phyloP scores from a whole-genome alignment of 2,888 invertebrate species.

The Aspidiotus destructor region DNA sequence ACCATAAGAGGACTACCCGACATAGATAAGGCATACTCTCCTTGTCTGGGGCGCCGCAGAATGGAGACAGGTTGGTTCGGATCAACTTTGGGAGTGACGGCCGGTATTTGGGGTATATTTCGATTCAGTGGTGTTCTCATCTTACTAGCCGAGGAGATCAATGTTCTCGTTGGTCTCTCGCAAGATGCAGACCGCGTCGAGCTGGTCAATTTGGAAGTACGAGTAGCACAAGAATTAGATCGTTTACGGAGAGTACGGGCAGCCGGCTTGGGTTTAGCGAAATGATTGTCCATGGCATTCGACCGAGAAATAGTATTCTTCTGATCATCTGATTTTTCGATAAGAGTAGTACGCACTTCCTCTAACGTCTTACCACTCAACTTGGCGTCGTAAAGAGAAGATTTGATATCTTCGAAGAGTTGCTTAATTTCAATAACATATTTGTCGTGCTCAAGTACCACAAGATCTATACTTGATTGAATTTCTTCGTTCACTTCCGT shows the following conservation, averaged over 20 bases:
- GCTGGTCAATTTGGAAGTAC: slow-evolving; percentile 9
- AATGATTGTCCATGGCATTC: too few relatives aligned
- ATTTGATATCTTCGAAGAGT: neutral
- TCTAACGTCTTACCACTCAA: neutral
- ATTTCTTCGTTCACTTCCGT: slow-evolving; percentile 8
- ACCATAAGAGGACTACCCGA: slow-evolving; percentile 35
- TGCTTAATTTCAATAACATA: neutral
- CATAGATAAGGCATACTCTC: slow-evolving; percentile 34
- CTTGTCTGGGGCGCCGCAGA: slow-evolving; percentile 34
- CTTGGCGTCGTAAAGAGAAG: neutral
- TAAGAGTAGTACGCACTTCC: neutral
- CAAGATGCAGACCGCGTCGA: slow-evolving; percentile 11
- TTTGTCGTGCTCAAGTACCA: neutral
- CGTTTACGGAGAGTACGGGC: slow-evolving; percentile 19
- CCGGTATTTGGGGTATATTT: slow-evolving; percentile 13
- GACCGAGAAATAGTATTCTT: too few relatives aligned
- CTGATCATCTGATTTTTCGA: too few relatives aligned
- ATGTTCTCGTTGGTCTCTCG: slow-evolving; percentile 15
- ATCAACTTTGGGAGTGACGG: slow-evolving; percentile 35
- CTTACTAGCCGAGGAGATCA: slow-evolving; percentile 15
- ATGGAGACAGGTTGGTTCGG: slow-evolving; percentile 34
- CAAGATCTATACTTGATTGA: neutral
- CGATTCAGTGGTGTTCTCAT: slow-evolving; percentile 33
- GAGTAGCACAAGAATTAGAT: slow-evolving; percentile 24
- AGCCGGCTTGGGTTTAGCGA: slow-evolving; percentile 16